Evolutionary conservation across 2,888 invertebrate species (phyloP).

Genomic region (Dasysyrphus albostriatus): DNA sequence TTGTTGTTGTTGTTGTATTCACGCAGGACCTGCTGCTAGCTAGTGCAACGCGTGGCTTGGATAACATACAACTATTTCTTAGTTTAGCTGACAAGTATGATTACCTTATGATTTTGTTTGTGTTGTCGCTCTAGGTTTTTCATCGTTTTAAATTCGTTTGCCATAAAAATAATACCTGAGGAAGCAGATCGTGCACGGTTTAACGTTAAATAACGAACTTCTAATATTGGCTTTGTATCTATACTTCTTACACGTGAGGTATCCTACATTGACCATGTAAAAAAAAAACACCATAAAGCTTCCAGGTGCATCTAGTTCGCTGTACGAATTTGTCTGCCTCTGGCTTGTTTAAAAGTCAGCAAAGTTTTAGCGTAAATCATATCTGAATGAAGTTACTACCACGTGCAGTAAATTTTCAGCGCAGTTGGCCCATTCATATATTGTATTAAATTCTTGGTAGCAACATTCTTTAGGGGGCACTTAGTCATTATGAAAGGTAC

Average conservation of each 20-base stretch:
- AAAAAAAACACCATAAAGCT: slow-evolving; percentile 6
- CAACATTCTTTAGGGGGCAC: background rate
- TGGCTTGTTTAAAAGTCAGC: slow-evolving; percentile 27
- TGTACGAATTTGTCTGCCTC: slow-evolving; percentile 8
- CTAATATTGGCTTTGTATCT: slow-evolving; percentile 61
- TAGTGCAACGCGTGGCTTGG: slow-evolving; percentile 24
- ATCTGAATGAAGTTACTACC: slow-evolving; percentile 62
- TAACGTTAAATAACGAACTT: slow-evolving; percentile 47
- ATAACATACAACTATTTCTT: slow-evolving; percentile 8
- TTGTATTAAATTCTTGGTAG: background rate
- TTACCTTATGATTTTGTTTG: slow-evolving; percentile 27
- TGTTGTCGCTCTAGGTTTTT: slow-evolving; percentile 34
- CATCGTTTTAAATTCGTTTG: slow-evolving; percentile 32
- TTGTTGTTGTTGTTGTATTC: slow-evolving; percentile 51
- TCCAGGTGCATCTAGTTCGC: slow-evolving; percentile 2
- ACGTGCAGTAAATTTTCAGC: slow-evolving; percentile 44
- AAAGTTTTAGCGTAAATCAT: slow-evolving; percentile 58
- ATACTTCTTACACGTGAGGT: background rate
- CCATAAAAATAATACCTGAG: background rate
- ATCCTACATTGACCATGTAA: background rate
- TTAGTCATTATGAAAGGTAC: background rate
- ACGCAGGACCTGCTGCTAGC: slow-evolving; percentile 40
- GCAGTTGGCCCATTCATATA: background rate
- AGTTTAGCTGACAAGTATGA: slow-evolving; percentile 27
- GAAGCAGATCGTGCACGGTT: slow-evolving; percentile 38